Conservation (phyloP, 2,888 invertebrate genomes). For the Hyalella azteca region DNA sequence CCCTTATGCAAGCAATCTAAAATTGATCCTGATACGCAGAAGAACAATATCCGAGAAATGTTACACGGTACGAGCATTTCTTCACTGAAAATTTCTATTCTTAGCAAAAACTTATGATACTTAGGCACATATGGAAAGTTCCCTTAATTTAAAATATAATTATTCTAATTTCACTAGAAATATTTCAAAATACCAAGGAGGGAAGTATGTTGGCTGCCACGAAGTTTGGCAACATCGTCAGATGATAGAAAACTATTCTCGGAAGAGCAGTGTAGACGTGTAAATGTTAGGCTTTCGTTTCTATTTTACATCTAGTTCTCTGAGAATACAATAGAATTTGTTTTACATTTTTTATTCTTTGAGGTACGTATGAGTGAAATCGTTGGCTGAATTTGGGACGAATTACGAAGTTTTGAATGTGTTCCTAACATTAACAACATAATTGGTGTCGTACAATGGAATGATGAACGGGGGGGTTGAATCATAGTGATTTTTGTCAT, state of each 20-base stretch:
- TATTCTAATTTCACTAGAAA: neutral
- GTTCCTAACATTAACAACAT: too few species aligned
- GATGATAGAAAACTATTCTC: slow-evolving; percentile 18
- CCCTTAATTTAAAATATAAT: neutral
- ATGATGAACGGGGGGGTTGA: too few species aligned
- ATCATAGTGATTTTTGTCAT: too few species aligned
- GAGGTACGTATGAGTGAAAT: slow-evolving; percentile 3
- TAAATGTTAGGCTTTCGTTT: neutral
- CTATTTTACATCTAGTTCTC: neutral
- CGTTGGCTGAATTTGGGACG: neutral
- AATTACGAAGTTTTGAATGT: neutral
- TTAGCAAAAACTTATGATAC: too few species aligned
- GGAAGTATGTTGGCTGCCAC: slow-evolving; percentile 20
- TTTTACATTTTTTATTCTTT: slow-evolving; percentile 2
- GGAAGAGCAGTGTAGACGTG: slow-evolving; percentile 14
- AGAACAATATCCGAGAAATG: too few species aligned
- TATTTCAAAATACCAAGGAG: slow-evolving; percentile 8
- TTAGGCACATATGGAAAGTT: too few species aligned
- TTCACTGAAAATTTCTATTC: too few species aligned
- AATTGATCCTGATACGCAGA: too few species aligned
- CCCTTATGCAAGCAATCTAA: too few species aligned
- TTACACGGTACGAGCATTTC: too few species aligned
- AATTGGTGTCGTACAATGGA: too few species aligned
- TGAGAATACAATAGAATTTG: neutral
- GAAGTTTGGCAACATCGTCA: slow-evolving; percentile 5